A percentile compares a stretch with the other conserved stretches of the same genome.
Evolutionary conservation across 2,113 vertebrate species (phyloP).

Genomic region (Progne subis): DNA sequence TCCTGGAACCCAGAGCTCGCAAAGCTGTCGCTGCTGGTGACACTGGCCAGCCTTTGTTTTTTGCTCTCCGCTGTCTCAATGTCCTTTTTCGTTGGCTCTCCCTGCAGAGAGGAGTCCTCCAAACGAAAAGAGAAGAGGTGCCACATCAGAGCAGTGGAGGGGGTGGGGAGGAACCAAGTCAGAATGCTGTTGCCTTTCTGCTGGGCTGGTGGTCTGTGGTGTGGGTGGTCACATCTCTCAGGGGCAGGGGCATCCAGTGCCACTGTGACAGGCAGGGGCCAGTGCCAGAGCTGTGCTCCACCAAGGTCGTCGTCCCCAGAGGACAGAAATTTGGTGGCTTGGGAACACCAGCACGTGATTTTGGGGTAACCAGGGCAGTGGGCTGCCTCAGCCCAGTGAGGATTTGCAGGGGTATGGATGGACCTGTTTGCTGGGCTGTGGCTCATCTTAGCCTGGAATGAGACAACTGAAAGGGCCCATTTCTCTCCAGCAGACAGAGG

Average conservation of each 20-base stretch:
- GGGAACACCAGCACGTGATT: not conserved
- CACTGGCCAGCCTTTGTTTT: constrained; percentile 67
- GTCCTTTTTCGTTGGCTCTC: constrained; percentile 55
- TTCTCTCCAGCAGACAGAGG: not conserved
- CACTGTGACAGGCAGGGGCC: fast-evolving
- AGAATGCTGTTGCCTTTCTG: not conserved
- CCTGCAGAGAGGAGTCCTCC: constrained; percentile 72
- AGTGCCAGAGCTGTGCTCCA: not conserved
- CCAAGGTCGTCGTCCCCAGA: not conserved
- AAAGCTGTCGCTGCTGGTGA: constrained; percentile 75
- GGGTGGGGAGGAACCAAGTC: not conserved
- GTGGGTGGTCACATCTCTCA: not conserved
- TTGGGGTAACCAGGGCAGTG: not conserved
- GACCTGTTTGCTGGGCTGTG: not conserved
- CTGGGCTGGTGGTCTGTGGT: fast-evolving
- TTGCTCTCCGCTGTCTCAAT: constrained; percentile 41
- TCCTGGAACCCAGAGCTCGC: constrained; percentile 80
- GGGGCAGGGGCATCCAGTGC: fast-evolving
- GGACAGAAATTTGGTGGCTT: not conserved
- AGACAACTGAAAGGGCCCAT: not conserved
- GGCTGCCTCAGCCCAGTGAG: not conserved
- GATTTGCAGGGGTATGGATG: not conserved
- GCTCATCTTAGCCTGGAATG: not conserved
- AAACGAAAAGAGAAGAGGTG: not conserved
- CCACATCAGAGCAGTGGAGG: not conserved